These are phyloP conservation scores for Drosophila recens DNA, from an alignment of 2,888 invertebrate species.

Conservation along the genomic window DNA sequence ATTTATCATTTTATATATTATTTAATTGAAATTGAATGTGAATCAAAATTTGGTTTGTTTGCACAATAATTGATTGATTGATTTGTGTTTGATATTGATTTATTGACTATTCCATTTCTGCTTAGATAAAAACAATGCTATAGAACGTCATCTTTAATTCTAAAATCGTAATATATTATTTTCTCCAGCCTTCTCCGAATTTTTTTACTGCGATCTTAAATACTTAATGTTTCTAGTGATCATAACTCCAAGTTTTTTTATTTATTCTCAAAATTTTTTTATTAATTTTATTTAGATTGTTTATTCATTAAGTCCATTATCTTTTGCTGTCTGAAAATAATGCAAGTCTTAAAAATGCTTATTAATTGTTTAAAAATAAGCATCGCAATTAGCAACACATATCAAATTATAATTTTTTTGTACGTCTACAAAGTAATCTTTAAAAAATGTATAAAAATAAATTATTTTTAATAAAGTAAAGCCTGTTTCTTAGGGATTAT, in stretches of 20 bases:
- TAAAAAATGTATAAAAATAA: too few relatives aligned
- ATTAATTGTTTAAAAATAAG: neutral
- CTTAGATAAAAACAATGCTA: neutral
- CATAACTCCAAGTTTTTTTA: neutral
- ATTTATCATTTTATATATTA: neutral
- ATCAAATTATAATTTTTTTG: too few relatives aligned
- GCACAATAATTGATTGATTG: slow-evolving; percentile 36
- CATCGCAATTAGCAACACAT: neutral
- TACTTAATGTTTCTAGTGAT: neutral
- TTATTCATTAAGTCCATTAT: neutral
- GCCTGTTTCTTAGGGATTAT: too few relatives aligned
- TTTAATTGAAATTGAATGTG: slow-evolving; percentile 8
- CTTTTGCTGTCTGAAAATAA: neutral
- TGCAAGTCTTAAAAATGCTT: neutral
- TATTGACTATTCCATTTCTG: neutral
- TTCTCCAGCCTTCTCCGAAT: neutral
- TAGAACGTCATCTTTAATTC: neutral
- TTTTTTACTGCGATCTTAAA: neutral
- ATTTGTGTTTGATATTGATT: slow-evolving; percentile 2
- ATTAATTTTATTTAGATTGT: neutral
- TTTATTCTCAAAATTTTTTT: neutral
- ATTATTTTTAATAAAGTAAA: too few relatives aligned
- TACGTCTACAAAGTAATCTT: too few relatives aligned
- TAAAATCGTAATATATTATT: neutral
- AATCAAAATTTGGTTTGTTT: slow-evolving; percentile 30